Conservation (phyloP, 2,113 vertebrate species). For the Stigmatopora argus region DNA sequence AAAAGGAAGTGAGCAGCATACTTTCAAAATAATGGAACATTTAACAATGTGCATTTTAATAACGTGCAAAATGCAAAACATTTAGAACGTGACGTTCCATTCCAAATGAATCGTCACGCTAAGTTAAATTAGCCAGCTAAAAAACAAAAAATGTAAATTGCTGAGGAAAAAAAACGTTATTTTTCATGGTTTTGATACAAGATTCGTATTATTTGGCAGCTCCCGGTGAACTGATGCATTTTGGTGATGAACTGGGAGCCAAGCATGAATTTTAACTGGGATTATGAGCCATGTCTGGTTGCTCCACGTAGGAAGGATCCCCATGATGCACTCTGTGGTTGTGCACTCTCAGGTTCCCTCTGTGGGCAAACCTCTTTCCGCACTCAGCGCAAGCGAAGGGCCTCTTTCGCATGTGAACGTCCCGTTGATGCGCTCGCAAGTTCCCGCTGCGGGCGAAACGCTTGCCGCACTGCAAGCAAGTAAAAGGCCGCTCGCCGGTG, state of each 20-base stretch:
- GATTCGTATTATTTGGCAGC: too few species aligned
- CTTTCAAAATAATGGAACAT: too few species aligned
- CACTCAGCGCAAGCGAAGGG: slow-evolving; percentile 64
- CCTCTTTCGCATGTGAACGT: slow-evolving; percentile 68
- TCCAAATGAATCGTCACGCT: too few species aligned
- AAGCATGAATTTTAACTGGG: slow-evolving; percentile 28
- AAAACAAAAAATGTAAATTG: too few species aligned
- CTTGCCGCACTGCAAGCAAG: slow-evolving; percentile 62
- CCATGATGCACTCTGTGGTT: slow-evolving; percentile 66
- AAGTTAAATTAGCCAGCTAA: too few species aligned
- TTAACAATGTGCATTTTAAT: too few species aligned
- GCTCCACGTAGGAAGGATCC: slow-evolving; percentile 56
- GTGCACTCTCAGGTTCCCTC: slow-evolving; percentile 64
- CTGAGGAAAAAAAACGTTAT: too few species aligned
- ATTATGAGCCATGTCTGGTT: slow-evolving; percentile 42
- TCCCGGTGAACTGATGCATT: neutral
- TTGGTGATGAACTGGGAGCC: too few species aligned
- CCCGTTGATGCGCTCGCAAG: slow-evolving; percentile 63
- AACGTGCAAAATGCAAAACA: too few species aligned
- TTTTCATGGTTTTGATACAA: too few species aligned
- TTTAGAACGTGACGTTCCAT: too few species aligned
- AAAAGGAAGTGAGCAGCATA: too few species aligned
- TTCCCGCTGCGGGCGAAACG: slow-evolving; percentile 67
- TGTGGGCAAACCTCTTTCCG: slow-evolving; percentile 65
- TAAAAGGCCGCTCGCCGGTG: slow-evolving; percentile 65